Percentiles rank a stretch among this genome's conserved stretches.
Evolutionary conservation across 1,140 invertebrate genomes (phyloP).

Genomic region (Drosophila azteca): DNA sequence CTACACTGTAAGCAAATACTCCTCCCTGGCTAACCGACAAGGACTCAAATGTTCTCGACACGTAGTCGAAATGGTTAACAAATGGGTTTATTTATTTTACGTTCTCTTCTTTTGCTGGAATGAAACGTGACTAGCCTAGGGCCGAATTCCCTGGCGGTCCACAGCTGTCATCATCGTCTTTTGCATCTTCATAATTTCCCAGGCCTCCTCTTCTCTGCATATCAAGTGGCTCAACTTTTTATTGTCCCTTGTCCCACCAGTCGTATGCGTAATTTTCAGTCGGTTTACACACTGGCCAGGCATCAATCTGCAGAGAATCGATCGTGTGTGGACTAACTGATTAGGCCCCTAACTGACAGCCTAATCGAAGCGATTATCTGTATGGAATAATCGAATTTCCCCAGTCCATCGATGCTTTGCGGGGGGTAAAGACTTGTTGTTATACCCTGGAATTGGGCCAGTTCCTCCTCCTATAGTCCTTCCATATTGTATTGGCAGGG

Average conservation of each 20-base stretch:
- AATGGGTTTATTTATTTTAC: conserved; percentile 61
- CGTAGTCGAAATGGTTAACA: conserved; percentile 79
- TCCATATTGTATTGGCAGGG: background rate
- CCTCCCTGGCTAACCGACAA: background rate
- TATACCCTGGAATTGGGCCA: no score
- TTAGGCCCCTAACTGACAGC: conserved; percentile 29
- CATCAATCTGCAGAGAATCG: conserved; percentile 31
- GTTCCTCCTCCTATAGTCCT: no score
- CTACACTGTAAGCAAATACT: conserved; percentile 11
- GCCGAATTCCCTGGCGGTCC: conserved; percentile 6
- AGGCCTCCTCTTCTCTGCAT: conserved; percentile 42
- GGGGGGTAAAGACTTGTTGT: background rate
- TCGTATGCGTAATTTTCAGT: conserved; percentile 47
- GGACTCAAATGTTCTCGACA: conserved; percentile 25
- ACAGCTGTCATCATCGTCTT: conserved; percentile 36
- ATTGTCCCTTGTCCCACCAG: conserved; percentile 21
- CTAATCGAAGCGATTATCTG: conserved; percentile 44
- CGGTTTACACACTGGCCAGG: conserved; percentile 18
- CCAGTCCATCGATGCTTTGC: background rate
- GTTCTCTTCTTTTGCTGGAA: conserved; percentile 25
- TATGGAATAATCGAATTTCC: conserved; percentile 19
- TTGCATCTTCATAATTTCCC: conserved; percentile 58
- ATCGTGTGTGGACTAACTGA: conserved; percentile 34
- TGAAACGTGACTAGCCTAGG: conserved; percentile 53
- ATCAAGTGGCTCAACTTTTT: conserved; percentile 52